phyloP scores from a whole-genome alignment of 2,797 vertebrate genomes.

The Melanotaenia parkinsoni region DNA sequence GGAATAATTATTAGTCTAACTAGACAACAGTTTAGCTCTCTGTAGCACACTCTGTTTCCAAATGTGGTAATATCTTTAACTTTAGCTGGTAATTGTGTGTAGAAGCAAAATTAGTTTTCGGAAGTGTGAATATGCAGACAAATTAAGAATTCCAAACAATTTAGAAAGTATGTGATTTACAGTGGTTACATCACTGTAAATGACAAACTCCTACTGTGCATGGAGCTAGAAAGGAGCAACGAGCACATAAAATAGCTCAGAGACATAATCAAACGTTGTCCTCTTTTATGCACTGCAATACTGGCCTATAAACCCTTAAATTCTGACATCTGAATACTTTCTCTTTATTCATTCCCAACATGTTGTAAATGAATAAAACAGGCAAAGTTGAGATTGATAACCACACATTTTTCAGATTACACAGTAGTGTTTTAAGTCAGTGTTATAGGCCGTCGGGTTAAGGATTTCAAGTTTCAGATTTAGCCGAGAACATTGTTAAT shows the following conservation, averaged over 20 bases:
- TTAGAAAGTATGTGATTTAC: neutral
- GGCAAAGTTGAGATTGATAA: slow-evolving; percentile 17
- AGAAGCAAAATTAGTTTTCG: slow-evolving; percentile 5
- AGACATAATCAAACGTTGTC: slow-evolving; percentile 40
- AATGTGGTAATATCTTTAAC: slow-evolving; percentile 46
- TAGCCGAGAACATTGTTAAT: slow-evolving; percentile 35
- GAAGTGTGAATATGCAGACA: neutral
- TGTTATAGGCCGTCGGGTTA: slow-evolving; percentile 23
- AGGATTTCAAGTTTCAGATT: slow-evolving; percentile 28
- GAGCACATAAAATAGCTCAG: slow-evolving; percentile 39
- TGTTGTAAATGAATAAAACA: slow-evolving; percentile 39
- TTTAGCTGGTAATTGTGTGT: slow-evolving; percentile 32
- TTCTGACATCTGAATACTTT: slow-evolving; percentile 37
- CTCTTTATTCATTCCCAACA: slow-evolving; percentile 20
- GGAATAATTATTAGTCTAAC: slow-evolving; percentile 66
- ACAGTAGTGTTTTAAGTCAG: slow-evolving; percentile 14
- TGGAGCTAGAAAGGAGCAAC: slow-evolving; percentile 28
- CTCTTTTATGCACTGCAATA: slow-evolving; percentile 48
- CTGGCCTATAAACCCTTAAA: slow-evolving; percentile 23
- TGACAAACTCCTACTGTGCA: neutral
- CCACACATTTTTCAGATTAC: slow-evolving; percentile 30
- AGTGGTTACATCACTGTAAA: neutral
- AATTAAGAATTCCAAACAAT: slow-evolving; percentile 10
- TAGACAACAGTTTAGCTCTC: slow-evolving; percentile 61
- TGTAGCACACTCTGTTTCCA: slow-evolving; percentile 43